These are phyloP conservation scores for Bubo scandiacus DNA, from an alignment of 2,113 vertebrate species.

Conservation along the genomic window DNA sequence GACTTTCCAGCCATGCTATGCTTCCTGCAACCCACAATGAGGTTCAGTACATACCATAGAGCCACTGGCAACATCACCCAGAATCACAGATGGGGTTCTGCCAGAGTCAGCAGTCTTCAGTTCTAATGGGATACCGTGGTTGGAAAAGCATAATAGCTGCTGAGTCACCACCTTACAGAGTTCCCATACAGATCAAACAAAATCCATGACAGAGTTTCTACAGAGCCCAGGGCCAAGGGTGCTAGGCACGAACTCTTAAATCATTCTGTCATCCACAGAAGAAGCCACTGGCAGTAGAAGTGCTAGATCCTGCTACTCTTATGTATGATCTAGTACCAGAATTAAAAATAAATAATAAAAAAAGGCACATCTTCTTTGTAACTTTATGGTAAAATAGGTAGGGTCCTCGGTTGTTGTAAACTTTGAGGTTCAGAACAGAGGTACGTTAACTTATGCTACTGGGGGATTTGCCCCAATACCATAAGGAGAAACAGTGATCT, in stretches of 20 bases:
- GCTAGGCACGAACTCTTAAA: background rate
- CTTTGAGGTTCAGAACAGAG: background rate
- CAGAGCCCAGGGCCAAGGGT: background rate
- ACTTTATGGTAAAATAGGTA: background rate
- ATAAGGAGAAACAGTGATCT: background rate
- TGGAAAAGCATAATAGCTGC: background rate
- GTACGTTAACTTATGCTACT: background rate
- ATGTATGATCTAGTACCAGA: background rate
- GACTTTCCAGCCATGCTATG: background rate
- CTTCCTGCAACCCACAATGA: background rate
- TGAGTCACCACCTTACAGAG: background rate
- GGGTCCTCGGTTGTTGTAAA: background rate
- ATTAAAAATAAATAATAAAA: background rate
- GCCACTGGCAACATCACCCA: background rate
- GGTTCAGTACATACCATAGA: rapidly evolving
- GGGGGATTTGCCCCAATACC: background rate
- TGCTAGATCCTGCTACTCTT: background rate
- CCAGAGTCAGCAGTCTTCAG: background rate
- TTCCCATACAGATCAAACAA: background rate
- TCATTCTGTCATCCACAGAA: background rate
- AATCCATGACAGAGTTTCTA: background rate
- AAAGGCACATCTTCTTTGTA: background rate
- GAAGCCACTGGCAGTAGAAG: background rate
- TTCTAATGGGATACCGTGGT: background rate
- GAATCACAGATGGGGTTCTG: background rate